Evolutionary conservation across 2,797 vertebrate species (phyloP), one percentile per base, ranked within the genome.

Genomic region (Typhlichthys eigenmanni): DNA sequence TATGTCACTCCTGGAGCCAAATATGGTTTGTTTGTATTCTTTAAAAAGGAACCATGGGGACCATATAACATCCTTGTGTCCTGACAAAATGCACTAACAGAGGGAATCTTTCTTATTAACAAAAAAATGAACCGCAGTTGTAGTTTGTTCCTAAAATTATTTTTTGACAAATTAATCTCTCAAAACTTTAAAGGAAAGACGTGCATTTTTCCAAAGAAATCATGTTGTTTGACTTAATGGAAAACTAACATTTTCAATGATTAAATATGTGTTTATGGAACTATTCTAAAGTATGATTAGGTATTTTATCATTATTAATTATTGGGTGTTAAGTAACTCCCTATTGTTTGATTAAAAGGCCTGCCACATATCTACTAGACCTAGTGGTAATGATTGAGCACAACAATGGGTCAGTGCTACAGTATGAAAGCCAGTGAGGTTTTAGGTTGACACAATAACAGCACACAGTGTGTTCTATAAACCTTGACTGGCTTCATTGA

Each of bases 401-500:
- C 54, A 47, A 63, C 75, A 66, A 85, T 78, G 65, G 72, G 75
- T 80, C 72, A 70, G 49, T 71, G 71, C 74, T 59, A 72, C 67
- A 74, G 59, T 76, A 70, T 34, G 78, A 76, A 69, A 76, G 75
- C 73, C 71, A 73, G 71, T 17, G 29, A 24, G 9, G 8, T 45
- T 29, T 12, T 64, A 51, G 78, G 68, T 71, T 54, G 69, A 68
- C 76, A 58, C 17, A 6, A 69, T 60, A 70, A 71, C 63, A 32
- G 47, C 38, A 19, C 16, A 65, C 51, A 61, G 62, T 64, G 57
- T 61, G 55, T 64, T 69, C 53, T 68, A 13, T 62, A 50, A 76
- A 63, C 55, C 66, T 66, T 1, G 14, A 47, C 66, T 62, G 51
- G 55, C 60, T 46, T 57, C 67, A 58, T 45, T 47, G 47, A 58